Evolutionary conservation across 2,113 vertebrate genomes (phyloP), one percentile per base, ranked within the genome.

Genomic region (Morone chrysops): DNA sequence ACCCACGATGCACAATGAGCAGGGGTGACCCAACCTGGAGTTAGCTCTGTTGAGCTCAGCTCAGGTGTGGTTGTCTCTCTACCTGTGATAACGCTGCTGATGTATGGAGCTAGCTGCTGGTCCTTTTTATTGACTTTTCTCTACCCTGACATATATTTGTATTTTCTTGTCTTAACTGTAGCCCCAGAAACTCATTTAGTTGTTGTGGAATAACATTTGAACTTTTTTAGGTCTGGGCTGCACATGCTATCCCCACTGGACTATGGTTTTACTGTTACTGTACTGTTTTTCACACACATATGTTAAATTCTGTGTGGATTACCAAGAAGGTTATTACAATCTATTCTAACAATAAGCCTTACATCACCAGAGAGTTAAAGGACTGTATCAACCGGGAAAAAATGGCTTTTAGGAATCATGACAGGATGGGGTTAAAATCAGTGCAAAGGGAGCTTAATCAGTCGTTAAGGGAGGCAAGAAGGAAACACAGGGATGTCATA

Each of bases 81-180:
- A 16, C 69, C 77, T 81, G 77, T 25, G 43, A 2, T 43, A 41
- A 69, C 71, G 77, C 50, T 9, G 57, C 41, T 75, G 78, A 66
- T 53, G 67, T 70, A 45, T 13, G 60, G 79, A 67, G 81, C 90
- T 92, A 83, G 85, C 90, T 89, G 87, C 82, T 91, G 90, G 86
- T 67, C 57, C 57, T 75, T 50, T 40, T 56, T 36, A 13, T 50
- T 50, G 14, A 18, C 43, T 11, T 12, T 25, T 2, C 31, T 51
- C 14, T 5, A 16, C 60, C 9, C 57, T 59, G 51, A 69, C n/a
- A 68, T 63, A 25, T 25, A 48, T 43, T 20, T 73, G 31, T 45
- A 31, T 68, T 76, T 60, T 56, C 47, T 72, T 36, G 25, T 75
- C 57, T 40, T 70, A 43, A 56, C 31, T 18, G 25, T 60, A 22